Base-by-base conservation (phyloP, 2,888 invertebrate genomes). In the Hybos culiciformis region DNA sequence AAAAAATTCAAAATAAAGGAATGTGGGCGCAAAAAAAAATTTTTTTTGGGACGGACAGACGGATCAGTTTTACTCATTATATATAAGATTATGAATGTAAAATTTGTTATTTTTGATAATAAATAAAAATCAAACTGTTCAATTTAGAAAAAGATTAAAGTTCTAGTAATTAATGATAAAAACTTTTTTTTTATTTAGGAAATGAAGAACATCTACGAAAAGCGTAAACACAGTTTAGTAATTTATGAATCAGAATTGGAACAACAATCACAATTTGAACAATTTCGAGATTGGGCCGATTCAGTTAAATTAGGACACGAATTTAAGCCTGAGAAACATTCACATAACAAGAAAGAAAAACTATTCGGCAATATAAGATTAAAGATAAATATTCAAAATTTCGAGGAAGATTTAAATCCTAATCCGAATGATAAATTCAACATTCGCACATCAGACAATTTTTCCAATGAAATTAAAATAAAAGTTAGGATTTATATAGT, bases 401-500 rank as follows among this genome's bases (percentile, higher is more conserved):
- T 39, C 24, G 31, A 41, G 23, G 6, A 18, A n/a, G 3, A 18
- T 19, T 9, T 19, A 11, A 12, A 2, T n/a, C 4, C 20, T 15
- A n/a, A 2, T 12, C 7, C 6, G 9, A 9, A 5, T 20, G 11
- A 5, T 33, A 18, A 6, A 15, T 19, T 17, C 4, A 39, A 17
- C 8, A 14, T 19, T 4, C 43, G 45, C 39, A 15, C 41, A 6
- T 6, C 4, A 31, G 15, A 17, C 15, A 15, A 32, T 32, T 9
- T 6, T 15, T 4, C 32, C 3, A 14, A 32, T 20, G 11, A 19
- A 36, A 48, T 56, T 1, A 55, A 54, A 15, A 41, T 66, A 1
- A 36, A 54, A 0, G 74, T 87, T 4, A 70, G 92, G 21, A 73
- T 91, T 0, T 93, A 93, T 61, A 66, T 86, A 23, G 68, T 88